Evolutionary conservation across 1,140 invertebrate genomes (phyloP).

Genomic region (Drosophila parabipectinata): DNA sequence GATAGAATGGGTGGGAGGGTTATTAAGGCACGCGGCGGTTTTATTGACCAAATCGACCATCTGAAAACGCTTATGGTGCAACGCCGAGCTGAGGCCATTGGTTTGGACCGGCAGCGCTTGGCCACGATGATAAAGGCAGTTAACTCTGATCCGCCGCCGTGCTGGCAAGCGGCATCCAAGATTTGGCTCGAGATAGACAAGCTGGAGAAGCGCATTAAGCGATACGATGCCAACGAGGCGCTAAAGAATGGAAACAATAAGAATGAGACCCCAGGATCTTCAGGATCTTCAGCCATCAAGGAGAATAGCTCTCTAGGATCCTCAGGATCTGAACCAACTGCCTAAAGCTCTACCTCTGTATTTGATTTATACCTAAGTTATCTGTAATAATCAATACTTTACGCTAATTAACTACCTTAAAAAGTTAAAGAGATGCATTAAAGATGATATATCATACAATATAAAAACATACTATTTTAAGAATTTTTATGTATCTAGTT

Average conservation of each 20-base stretch:
- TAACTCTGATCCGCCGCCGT: slow-evolving; percentile 24
- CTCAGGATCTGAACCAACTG: not conserved
- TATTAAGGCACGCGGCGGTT: not conserved
- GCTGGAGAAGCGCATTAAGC: slow-evolving; percentile 15
- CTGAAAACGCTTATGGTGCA: slow-evolving; percentile 1
- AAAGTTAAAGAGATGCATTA: no score
- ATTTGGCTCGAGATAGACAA: slow-evolving; percentile 38
- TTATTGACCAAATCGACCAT: not conserved
- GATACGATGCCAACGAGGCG: not conserved
- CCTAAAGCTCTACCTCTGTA: no score
- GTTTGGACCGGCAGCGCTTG: not conserved
- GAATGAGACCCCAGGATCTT: not conserved
- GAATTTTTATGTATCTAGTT: no score
- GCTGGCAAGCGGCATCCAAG: slow-evolving; percentile 13
- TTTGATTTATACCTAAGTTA: not conserved
- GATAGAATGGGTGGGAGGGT: not conserved
- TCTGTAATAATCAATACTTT: no score
- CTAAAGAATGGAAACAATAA: not conserved
- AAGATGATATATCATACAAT: no score
- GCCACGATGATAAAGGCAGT: not conserved
- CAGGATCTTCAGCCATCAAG: no score
- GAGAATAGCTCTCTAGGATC: no score
- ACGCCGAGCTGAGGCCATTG: slow-evolving; percentile 1
- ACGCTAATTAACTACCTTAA: no score
- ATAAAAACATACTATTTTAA: no score